Base-by-base conservation (phyloP, 30 jellyfish, hydroid and myxozoan genomes). In the Turritopsis dohrnii region DNA sequence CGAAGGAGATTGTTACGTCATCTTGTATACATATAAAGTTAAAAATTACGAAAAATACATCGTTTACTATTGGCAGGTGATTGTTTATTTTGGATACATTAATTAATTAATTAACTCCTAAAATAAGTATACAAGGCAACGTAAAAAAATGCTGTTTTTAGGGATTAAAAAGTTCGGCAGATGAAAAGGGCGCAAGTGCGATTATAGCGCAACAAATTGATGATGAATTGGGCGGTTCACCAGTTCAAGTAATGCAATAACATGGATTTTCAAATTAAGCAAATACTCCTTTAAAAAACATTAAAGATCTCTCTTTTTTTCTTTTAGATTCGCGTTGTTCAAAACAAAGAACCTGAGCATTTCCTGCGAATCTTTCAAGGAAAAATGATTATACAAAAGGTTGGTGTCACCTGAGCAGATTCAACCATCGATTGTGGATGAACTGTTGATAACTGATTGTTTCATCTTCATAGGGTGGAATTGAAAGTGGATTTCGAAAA, bases 31-130 rank as follows among this genome's bases (percentile, higher is more conserved):
- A 18, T 93, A 93, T 85, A 41, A 52, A 52, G 96, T 83, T 25
- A 93, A 85, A 54, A 81, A 81, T 3, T 53, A 87, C 66, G 96
- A 93, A 79, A 84, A 81, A 75, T 92, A 93, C 60, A 89, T 93
- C 69, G 84, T 93, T 26, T 93, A 93, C 86, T 93, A 77, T 85
- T 93, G 98, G 98, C 98, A 93, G 98, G 98, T 93, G 80, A 79
- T 53, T 5, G 7, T 20, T 72, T 29, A 25, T 20, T 72, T 25
- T 29, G 21, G 18, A 18, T 19, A 21, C 81, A n/a, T n/a, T n/a
- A n/a, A n/a, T n/a, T n/a, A n/a, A n/a, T n/a, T n/a, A n/a, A n/a
- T n/a, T n/a, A n/a, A n/a, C n/a, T n/a, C n/a, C n/a, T n/a, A n/a
- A n/a, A n/a, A n/a, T n/a, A n/a, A n/a, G n/a, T n/a, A n/a, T n/a